Evolutionary conservation across 1,140 invertebrate genomes (phyloP).

Genomic region (Pseudomyrmex pallidus): DNA sequence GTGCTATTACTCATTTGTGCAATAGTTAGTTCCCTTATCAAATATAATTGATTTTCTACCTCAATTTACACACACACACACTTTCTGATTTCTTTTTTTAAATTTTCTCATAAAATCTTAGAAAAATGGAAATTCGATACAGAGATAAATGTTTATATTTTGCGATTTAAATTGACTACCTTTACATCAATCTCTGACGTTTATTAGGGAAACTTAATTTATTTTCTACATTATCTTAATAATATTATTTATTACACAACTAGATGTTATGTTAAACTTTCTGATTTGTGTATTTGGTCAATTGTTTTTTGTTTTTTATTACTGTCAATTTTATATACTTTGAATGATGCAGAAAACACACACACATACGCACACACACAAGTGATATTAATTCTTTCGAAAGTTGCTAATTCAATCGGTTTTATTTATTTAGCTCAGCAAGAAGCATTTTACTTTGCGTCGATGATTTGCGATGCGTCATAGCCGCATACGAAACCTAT

Average conservation of each 20-base stretch:
- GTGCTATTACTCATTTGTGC: not conserved
- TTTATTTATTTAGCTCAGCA: not conserved
- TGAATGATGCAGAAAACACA: not conserved
- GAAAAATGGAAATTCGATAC: conserved; percentile 30
- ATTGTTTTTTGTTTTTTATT: conserved; percentile 1
- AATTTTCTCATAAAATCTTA: not conserved
- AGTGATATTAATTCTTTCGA: conserved; percentile 4
- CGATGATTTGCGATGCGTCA: not conserved
- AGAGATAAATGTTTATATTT: not conserved
- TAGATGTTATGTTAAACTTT: not conserved
- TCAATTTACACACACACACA: too few species aligned
- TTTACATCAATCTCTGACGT: not conserved
- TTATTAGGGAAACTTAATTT: conserved; percentile 6
- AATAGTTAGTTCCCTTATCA: not conserved
- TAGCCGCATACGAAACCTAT: conserved; percentile 9
- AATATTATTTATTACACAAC: not conserved
- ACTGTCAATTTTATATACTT: not conserved
- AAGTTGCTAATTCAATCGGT: not conserved
- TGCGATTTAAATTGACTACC: not conserved
- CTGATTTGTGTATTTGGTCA: not conserved
- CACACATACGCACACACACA: not conserved
- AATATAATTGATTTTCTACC: not conserved
- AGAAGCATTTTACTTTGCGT: not conserved
- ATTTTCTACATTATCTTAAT: not conserved
- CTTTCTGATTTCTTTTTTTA: not conserved